Evolutionary conservation across 2,113 vertebrate genomes (phyloP).

Genomic region (Danio rerio): GRCz12tu NC_133181.1:49294501-49295000

Average conservation of each 20-base stretch:
- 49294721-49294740: neutral
- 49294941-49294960: no score
- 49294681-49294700: neutral
- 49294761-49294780: neutral
- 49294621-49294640: constrained; percentile 11
- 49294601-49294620: constrained; percentile 4
- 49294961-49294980: no score
- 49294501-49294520: neutral
- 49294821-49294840: no score
- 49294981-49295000: no score
- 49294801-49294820: no score
- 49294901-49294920: no score
- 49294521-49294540: neutral
- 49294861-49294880: no score
- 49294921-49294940: no score
- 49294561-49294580: neutral
- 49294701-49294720: neutral
- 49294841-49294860: no score
- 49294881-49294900: no score
- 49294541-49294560: neutral
- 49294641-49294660: neutral
- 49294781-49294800: neutral
- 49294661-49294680: neutral
- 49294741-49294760: neutral
- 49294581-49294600: neutral